Percentiles rank a stretch among this genome's conserved stretches.
phyloP scores from a whole-genome alignment of 2,888 invertebrate species.

The Lepetodrilus schrolli region DNA sequence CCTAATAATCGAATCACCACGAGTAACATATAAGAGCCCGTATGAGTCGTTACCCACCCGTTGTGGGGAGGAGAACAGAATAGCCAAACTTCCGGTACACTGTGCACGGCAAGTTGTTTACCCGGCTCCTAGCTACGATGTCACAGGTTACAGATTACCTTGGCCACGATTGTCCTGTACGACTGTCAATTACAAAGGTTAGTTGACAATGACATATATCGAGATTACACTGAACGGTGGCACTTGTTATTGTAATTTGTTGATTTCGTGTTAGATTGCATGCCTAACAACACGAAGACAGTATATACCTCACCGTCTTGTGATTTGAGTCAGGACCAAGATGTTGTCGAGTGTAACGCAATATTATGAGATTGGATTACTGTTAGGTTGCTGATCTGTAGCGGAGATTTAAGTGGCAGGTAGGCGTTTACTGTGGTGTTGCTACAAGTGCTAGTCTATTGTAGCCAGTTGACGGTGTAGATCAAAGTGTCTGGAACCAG shows the following conservation, averaged over 20 bases:
- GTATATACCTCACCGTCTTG: not conserved
- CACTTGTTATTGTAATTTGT: not conserved
- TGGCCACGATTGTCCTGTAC: not conserved
- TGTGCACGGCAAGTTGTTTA: not conserved
- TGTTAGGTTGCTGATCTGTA: not conserved
- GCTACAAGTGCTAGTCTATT: no score
- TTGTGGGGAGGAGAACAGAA: constrained; percentile 11
- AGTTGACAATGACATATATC: not conserved
- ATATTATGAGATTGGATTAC: not conserved
- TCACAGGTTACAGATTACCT: not conserved
- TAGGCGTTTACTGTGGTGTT: no score
- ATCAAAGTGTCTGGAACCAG: no score
- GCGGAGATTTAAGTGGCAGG: not conserved
- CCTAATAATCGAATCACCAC: no score
- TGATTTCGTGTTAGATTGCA: constrained; percentile 11
- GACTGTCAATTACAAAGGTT: constrained; percentile 7
- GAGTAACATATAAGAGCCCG: no score
- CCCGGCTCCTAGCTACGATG: constrained; percentile 11
- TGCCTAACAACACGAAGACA: not conserved
- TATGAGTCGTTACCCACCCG: not conserved
- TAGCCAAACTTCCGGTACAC: constrained; percentile 7
- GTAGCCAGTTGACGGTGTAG: no score
- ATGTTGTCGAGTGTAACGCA: not conserved
- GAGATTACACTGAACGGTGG: not conserved
- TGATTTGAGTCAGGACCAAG: not conserved